Base-by-base conservation (phyloP, 1,140 invertebrate genomes). In the Pseudomyrmex dendroicus region DNA sequence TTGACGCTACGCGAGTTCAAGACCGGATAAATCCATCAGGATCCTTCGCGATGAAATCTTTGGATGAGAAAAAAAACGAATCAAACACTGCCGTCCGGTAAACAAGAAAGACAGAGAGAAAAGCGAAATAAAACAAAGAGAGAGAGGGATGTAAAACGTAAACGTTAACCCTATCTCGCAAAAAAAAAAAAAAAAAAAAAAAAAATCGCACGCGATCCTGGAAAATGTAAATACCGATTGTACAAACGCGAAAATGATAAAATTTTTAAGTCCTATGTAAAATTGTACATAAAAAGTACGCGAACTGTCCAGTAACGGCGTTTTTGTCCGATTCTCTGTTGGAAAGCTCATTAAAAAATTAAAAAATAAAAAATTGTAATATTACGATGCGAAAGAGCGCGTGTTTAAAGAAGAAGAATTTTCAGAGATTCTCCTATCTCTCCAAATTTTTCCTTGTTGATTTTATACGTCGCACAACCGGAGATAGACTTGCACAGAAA, bases 81-180 rank as follows among this genome's bases (percentile, higher is more conserved):
- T 85, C 78, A 74, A 83, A 85, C 78, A 89, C 77, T 88, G 84
- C 87, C 87, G 87, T 89, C 86, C 87, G 82, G 52, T 70, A 57
- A 54, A 54, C 59, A 54, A 62, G 54, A 70, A 25, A 12, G 10
- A 17, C 13, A 57, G 13, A 22, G n/a, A 9, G 20, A 3, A 13
- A 5, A 44, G 1, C 1, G 46, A 64, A 5, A 54, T 46, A 12
- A 64, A n/a, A 5, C 10, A 8, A 10, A 8, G 1, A 8, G 35
- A 4, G 5, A 35, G 63, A 63, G 25, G 12, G n/a, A 1, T 59
- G 13, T 25, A 10, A 46, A 10, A 15, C 15, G 22, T 74, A 35
- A 35, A 35, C 44, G 15, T 20, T 20, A 20, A 20, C 22, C 2
- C 22, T 25, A 25, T 25, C 22, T 25, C 22, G 22, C 22, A 25